Percentiles rank a stretch among this genome's conserved stretches.
These are phyloP conservation scores for Aplidium turbinatum DNA, from an alignment of 23 tunicate genomes.

Conservation along the genomic window DNA sequence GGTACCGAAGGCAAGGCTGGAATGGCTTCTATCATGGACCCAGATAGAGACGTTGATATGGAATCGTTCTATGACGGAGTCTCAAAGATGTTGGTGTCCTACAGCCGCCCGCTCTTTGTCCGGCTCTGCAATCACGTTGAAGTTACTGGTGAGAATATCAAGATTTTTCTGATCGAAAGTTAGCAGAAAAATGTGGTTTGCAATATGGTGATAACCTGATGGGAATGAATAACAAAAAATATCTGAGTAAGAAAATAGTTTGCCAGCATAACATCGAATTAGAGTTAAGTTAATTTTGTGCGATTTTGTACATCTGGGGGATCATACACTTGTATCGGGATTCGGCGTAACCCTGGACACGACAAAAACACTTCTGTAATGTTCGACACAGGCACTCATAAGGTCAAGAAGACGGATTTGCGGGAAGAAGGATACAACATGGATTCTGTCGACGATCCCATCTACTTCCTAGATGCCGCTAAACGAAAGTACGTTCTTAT, in stretches of 20 bases:
- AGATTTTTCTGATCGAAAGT: background rate
- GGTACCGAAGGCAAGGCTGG: constrained; percentile 89
- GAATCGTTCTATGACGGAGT: constrained; percentile 56
- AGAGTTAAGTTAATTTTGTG: background rate
- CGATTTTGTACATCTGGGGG: no score
- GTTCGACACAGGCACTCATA: constrained; percentile 53
- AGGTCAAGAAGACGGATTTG: constrained; percentile 49
- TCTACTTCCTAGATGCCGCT: constrained; percentile 63
- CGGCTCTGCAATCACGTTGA: constrained; percentile 53
- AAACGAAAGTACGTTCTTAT: constrained; percentile 58
- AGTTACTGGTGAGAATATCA: constrained; percentile 86
- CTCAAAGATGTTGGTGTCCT: constrained; percentile 41
- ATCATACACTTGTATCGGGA: no score
- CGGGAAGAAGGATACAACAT: constrained; percentile 66
- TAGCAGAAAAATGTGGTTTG: no score
- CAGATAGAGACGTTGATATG: constrained; percentile 42
- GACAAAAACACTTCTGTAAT: no score
- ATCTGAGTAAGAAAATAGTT: no score
- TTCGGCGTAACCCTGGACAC: no score
- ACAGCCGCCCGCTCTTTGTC: constrained; percentile 83
- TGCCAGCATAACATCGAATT: no score
- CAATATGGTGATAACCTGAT: no score
- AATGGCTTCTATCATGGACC: constrained; percentile 82
- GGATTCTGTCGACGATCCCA: constrained; percentile 38
- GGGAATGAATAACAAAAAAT: no score